These are phyloP conservation scores for Caerostris extrusa DNA, from an alignment of 1,140 invertebrate species.

Conservation along the genomic window DNA sequence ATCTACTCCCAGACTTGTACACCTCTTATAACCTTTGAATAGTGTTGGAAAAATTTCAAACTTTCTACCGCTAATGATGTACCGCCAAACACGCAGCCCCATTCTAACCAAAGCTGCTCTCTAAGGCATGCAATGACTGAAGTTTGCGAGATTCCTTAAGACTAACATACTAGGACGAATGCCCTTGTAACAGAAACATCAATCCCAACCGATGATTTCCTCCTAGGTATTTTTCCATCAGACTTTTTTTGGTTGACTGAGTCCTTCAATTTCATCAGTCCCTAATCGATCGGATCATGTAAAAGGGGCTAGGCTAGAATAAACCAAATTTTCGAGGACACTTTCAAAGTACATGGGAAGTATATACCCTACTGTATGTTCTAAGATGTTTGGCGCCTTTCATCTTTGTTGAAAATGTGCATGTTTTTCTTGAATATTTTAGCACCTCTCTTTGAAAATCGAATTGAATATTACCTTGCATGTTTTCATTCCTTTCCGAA, in stretches of 20 bases:
- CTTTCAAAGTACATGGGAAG: neutral
- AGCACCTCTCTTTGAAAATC: neutral
- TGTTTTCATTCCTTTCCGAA: too few relatives aligned
- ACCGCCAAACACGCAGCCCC: neutral
- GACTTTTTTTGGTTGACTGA: conserved; percentile 34
- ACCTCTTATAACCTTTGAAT: neutral
- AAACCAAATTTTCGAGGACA: neutral
- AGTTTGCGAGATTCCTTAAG: neutral
- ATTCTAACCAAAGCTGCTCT: neutral
- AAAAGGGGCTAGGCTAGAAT: neutral
- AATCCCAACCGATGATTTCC: conserved; percentile 8
- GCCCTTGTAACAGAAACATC: conserved; percentile 36
- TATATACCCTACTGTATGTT: neutral
- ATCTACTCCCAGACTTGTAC: neutral
- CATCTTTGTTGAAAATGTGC: neutral
- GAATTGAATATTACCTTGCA: too few relatives aligned
- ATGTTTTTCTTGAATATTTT: neutral
- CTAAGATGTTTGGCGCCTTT: neutral
- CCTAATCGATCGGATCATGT: neutral
- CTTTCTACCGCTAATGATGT: neutral
- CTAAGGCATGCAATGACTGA: neutral
- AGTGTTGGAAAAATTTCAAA: too few relatives aligned
- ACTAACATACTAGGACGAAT: neutral
- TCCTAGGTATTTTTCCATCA: conserved; percentile 49
- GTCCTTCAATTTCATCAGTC: conserved; percentile 24